These are phyloP conservation scores for Aromia moschata DNA, from an alignment of 2,888 invertebrate genomes.

Conservation along the genomic window DNA sequence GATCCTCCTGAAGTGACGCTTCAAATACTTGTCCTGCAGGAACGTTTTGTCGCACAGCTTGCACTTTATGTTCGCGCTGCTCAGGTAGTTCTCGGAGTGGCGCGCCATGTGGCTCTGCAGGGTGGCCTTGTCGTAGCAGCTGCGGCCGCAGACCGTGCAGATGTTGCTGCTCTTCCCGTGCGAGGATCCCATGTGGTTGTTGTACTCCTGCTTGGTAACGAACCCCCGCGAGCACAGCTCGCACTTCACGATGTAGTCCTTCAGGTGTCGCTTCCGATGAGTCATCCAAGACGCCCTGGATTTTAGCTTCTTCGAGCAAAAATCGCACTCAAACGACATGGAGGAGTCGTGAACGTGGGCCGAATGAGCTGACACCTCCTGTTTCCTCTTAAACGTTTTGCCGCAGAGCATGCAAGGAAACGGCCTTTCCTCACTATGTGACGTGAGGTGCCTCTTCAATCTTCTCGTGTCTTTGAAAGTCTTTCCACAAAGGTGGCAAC, in stretches of 20 bases:
- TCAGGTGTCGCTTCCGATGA: constrained; percentile 66
- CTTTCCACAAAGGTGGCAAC: constrained; percentile 38
- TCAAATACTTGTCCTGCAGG: constrained; percentile 41
- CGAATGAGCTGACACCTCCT: constrained; percentile 30
- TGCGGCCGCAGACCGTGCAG: constrained; percentile 50
- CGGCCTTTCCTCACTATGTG: constrained; percentile 34
- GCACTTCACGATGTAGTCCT: constrained; percentile 64
- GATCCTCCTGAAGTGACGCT: constrained; percentile 45
- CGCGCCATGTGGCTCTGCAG: constrained; percentile 50
- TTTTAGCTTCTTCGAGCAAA: constrained; percentile 67
- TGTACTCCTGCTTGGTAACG: constrained; percentile 51
- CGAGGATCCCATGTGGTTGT: constrained; percentile 50
- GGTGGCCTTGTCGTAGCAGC: constrained; percentile 50
- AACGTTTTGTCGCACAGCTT: constrained; percentile 46
- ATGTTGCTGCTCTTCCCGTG: constrained; percentile 47
- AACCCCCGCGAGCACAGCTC: constrained; percentile 57
- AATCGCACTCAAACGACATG: constrained; percentile 59
- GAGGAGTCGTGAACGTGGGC: constrained; percentile 21
- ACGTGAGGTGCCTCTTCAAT: constrained; percentile 33
- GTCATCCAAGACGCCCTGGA: constrained; percentile 58
- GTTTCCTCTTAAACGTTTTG: constrained; percentile 55
- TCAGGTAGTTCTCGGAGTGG: constrained; percentile 46
- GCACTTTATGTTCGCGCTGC: constrained; percentile 45
- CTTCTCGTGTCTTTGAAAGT: constrained; percentile 33
- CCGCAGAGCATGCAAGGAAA: constrained; percentile 56